Percentiles rank a stretch among this genome's conserved stretches.
These are phyloP conservation scores for Drosophila fuyamai DNA, from an alignment of 1,140 invertebrate species.

Conservation along the genomic window DNA sequence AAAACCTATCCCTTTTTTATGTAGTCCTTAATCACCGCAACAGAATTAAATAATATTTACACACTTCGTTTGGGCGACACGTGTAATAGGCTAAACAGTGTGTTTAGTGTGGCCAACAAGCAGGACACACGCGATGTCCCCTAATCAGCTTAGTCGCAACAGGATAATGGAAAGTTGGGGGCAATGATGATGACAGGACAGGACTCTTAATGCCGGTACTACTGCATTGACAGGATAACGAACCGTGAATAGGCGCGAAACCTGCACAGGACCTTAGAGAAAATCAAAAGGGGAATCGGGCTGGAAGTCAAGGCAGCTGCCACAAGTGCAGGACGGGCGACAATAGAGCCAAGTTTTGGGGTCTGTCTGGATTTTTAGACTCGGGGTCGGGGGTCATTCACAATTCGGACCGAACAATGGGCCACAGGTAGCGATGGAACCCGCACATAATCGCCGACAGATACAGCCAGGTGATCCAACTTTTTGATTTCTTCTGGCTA, in stretches of 20 bases:
- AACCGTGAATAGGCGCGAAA: constrained; percentile 82
- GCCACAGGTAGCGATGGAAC: constrained; percentile 67
- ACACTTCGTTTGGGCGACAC: constrained; percentile 67
- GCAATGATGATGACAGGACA: constrained; percentile 44
- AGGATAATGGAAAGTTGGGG: constrained; percentile 12
- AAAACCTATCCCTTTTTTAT: constrained; percentile 12
- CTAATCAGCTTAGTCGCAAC: constrained; percentile 60
- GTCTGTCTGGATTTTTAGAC: constrained; percentile 22
- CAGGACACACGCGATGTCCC: constrained; percentile 45
- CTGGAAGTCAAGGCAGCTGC: constrained; percentile 68
- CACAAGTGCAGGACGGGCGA: constrained; percentile 57
- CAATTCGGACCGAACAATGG: constrained; percentile 63
- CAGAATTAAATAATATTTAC: constrained; percentile 66
- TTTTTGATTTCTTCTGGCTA: constrained; percentile 83
- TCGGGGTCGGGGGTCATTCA: constrained; percentile 64
- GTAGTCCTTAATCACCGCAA: constrained; percentile 47
- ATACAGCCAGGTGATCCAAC: constrained; percentile 83
- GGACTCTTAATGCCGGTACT: constrained; percentile 47
- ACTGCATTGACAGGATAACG: constrained; percentile 80
- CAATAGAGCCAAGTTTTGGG: constrained; percentile 49
- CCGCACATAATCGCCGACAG: constrained; percentile 72
- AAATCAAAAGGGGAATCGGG: constrained; percentile 9
- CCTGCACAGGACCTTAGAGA: constrained; percentile 34
- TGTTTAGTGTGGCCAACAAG: constrained; percentile 36
- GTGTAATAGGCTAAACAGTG: constrained; percentile 76